Base-by-base conservation (phyloP, 2,797 vertebrate species). In the Limosa lapponica region DNA sequence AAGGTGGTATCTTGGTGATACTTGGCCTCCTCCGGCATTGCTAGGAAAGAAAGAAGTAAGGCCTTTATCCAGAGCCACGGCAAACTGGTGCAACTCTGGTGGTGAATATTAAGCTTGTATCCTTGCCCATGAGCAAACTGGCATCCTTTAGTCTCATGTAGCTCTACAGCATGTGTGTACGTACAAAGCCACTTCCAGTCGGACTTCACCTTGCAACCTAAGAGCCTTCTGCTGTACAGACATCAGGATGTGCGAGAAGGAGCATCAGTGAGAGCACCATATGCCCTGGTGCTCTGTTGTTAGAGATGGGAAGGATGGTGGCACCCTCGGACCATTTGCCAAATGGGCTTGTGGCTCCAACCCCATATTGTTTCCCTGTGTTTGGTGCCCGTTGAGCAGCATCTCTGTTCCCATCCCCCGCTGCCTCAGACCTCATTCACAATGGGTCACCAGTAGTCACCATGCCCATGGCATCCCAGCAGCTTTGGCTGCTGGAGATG, bases 131-230 rank as follows among this genome's bases (percentile, higher is more conserved):
- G 20, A 28, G 18, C 27, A 19, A 10, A n/a, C 0, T 14, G 34
- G 7, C 16, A 71, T 69, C 34, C 1, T 0, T 28, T 61, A 20
- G 4, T 52, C 28, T 52, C 13, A 10, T 8, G 16, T 18, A 44
- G 22, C 44, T 82, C 34, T 82, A 6, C 0, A 0, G 36, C 48
- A 51, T 3, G 5, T 12, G 37, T 19, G 1, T 55, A 8, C 0
- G 0, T 65, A 34, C 28, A 82, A 72, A 69, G 48, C 32, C 8
- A 4, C 62, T 91, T 91, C 30, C 25, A 71, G 30, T 54, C 77
- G 65, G 23, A 13, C 28, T 75, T 91, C 8, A 62, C 14, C 24
- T 77, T 73, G 36, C 32, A 65, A 3, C 23, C 44, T 72, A 13
- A 15, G 49, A 89, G 55, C 27, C 28, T 81, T 36, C 12, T 74